Conservation (phyloP, 2,888 invertebrate genomes). For the Eucera pruinosa region DNA sequence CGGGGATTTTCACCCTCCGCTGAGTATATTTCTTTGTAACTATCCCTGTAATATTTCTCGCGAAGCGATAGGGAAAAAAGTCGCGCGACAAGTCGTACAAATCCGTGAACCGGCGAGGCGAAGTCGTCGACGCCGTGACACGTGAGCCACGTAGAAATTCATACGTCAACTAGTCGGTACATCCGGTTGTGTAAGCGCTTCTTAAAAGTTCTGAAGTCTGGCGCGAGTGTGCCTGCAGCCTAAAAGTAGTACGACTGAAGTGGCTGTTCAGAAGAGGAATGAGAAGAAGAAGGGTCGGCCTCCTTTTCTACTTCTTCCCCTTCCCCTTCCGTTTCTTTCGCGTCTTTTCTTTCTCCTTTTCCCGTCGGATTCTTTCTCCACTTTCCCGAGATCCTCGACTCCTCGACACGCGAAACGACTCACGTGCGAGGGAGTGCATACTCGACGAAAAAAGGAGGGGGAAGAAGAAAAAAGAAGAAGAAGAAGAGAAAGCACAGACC, state of each 20-base stretch:
- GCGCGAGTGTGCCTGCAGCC: slow-evolving; percentile 58
- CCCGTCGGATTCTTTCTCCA: slow-evolving; percentile 6
- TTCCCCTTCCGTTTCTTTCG: slow-evolving; percentile 2
- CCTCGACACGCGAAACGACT: slow-evolving; percentile 66
- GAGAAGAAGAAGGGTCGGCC: slow-evolving; percentile 27
- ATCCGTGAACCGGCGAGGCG: slow-evolving; percentile 16
- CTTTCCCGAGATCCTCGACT: slow-evolving; percentile 45
- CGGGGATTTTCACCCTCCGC: too few relatives aligned
- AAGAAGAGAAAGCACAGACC: slow-evolving; percentile 10
- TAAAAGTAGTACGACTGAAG: slow-evolving; percentile 54
- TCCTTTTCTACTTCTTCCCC: slow-evolving; percentile 29
- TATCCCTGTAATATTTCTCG: not conserved
- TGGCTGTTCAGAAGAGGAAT: slow-evolving; percentile 35
- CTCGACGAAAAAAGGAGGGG: slow-evolving; percentile 41
- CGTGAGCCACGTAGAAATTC: slow-evolving; percentile 55
- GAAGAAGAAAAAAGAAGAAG: not conserved
- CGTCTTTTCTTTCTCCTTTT: slow-evolving; percentile 9
- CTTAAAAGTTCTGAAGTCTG: slow-evolving; percentile 73
- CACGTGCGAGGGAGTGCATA: slow-evolving; percentile 43
- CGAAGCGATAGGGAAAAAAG: not conserved
- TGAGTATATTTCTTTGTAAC: not conserved
- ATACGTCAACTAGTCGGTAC: slow-evolving; percentile 48
- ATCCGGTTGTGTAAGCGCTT: slow-evolving; percentile 70
- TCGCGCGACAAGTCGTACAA: not conserved
- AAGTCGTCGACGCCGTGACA: slow-evolving; percentile 34